Percentiles rank a stretch among this genome's conserved stretches.
phyloP scores from a whole-genome alignment of 2,797 vertebrate genomes.

The Neosalanx taihuensis region DNA sequence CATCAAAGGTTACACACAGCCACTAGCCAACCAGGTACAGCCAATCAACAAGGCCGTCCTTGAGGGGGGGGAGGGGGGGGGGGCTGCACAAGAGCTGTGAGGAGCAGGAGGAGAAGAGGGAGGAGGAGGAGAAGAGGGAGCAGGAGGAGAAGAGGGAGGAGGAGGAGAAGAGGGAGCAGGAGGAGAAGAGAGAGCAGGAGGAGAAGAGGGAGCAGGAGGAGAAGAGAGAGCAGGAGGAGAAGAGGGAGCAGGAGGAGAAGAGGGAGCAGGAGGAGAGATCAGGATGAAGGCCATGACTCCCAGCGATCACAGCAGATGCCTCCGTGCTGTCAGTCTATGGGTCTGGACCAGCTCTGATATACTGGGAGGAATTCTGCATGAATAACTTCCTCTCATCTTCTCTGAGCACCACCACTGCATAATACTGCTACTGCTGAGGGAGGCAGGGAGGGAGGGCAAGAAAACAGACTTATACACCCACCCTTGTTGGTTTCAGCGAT shows the following conservation, averaged over 20 bases:
- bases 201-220: not conserved
- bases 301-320: conserved; percentile 31
- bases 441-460: not conserved
- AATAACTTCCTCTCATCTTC: conserved; percentile 16
- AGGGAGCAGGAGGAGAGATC: not conserved
- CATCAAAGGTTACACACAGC: not conserved
- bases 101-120: not conserved
- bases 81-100: not conserved
- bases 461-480: not conserved
- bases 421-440: not conserved
- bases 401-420: conserved; percentile 9
- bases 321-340: conserved; percentile 23
- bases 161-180: not conserved
- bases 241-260: not conserved
- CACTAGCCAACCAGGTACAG: conserved; percentile 10
- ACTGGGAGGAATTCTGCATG: conserved; percentile 21
- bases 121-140: not conserved
- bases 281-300: conserved; percentile 23
- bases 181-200: not conserved
- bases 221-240: not conserved
- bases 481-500: conserved; percentile 16
- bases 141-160: not conserved
- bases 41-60: too few species aligned
- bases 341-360: conserved; percentile 22
- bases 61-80: not conserved